phyloP scores from a whole-genome alignment of 1,140 invertebrate species.

The Nylanderia fulva region DNA sequence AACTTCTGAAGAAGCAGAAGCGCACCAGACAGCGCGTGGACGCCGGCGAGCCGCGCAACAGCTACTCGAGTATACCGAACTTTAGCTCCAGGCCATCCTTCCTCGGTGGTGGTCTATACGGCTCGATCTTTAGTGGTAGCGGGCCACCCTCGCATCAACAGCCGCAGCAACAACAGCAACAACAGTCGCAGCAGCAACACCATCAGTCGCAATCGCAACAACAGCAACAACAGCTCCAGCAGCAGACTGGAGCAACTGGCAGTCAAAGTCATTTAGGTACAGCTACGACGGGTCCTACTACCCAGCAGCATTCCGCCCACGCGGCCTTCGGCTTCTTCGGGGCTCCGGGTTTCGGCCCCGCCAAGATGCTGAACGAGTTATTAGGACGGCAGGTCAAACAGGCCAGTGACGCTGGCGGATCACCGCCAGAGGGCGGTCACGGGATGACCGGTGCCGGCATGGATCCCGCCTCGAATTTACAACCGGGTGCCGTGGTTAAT shows the following conservation, averaged over 20 bases:
- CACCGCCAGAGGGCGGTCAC: constrained; percentile 85
- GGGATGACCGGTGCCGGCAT: constrained; percentile 84
- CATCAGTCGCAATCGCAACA: constrained; percentile 70
- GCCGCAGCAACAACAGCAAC: constrained; percentile 60
- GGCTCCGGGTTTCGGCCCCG: constrained; percentile 91
- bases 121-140: constrained; percentile 90
- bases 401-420: constrained; percentile 89
- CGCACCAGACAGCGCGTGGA: constrained; percentile 97
- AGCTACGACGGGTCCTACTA: constrained; percentile 83
- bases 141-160: constrained; percentile 75
- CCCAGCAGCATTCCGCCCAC: constrained; percentile 84
- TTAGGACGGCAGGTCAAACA: constrained; percentile 92
- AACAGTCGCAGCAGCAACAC: constrained; percentile 64
- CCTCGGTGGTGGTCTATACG: constrained; percentile 93
- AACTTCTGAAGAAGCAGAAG: constrained; percentile 95
- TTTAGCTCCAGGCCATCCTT: constrained; percentile 94
- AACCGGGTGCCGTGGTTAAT: constrained; percentile 85
- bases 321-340: constrained; percentile 89
- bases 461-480: constrained; percentile 83
- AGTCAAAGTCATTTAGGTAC: constrained; percentile 81
- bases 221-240: constrained; percentile 70
- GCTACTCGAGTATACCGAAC: constrained; percentile 95
- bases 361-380: constrained; percentile 94
- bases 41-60: constrained; percentile 96
- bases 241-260: constrained; percentile 79